phyloP scores from a whole-genome alignment of 2,797 vertebrate genomes.

The Sarcophilus harrisii region DNA sequence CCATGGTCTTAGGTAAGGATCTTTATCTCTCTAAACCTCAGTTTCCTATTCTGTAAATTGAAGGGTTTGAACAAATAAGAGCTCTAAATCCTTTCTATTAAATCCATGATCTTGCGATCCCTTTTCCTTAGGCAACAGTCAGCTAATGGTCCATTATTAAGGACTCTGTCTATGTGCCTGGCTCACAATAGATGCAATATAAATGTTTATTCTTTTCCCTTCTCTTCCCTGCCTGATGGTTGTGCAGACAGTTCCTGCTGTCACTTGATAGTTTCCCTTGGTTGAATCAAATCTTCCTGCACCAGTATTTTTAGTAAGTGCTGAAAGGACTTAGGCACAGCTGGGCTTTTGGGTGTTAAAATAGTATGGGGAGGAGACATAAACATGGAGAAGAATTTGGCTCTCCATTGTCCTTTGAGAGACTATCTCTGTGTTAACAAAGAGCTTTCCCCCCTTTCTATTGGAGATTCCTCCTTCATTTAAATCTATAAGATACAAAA shows the following conservation, averaged over 20 bases:
- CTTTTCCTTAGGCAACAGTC: no score
- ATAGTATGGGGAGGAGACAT: not conserved
- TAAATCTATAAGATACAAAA: not conserved
- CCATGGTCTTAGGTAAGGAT: no score
- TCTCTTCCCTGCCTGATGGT: not conserved
- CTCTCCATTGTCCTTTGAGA: slow-evolving; percentile 14
- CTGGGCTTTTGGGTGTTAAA: not conserved
- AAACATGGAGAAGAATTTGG: not conserved
- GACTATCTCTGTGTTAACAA: slow-evolving; percentile 20
- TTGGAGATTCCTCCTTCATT: not conserved
- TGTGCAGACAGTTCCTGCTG: not conserved
- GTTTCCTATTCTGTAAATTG: no score
- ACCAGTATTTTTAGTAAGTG: slow-evolving; percentile 25
- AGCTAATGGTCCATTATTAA: no score
- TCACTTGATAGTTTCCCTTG: not conserved
- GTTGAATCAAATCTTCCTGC: slow-evolving; percentile 5
- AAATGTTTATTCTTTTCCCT: not conserved
- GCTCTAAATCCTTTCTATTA: no score
- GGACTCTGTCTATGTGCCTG: not conserved
- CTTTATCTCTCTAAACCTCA: no score
- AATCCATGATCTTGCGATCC: no score
- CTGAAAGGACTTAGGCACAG: not conserved
- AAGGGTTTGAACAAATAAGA: no score
- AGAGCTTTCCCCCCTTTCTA: not conserved
- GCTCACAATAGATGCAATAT: not conserved